Evolutionary conservation across 2,888 invertebrate genomes (phyloP), one percentile per base, ranked within the genome.

Genomic region (Strigamia crassipes): DNA sequence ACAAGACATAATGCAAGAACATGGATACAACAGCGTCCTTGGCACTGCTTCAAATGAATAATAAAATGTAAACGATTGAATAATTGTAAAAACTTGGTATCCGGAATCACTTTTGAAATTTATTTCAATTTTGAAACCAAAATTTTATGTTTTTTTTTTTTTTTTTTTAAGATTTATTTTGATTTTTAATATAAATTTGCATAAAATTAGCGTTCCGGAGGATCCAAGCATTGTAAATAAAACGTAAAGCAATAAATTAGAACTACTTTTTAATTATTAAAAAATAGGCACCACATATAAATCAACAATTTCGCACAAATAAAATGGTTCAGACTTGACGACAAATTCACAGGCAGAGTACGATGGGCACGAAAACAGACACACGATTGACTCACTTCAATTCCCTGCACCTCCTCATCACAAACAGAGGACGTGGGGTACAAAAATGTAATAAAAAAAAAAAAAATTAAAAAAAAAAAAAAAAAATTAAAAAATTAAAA

Each of bases 321-420:
- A 73, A 73, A 73, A 23, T 73, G 73, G 73, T 73, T 73, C 73
- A 73, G 73, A 73, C 73, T 73, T 73, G 73, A 73, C 73, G 73
- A 73, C 73, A 73, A 73, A 73, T 73, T 73, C 73, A 73, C 73
- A 73, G 73, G 73, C 73, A 73, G 73, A 73, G 73, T 73, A 73
- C 73, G 73, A 73, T 73, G 73, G 73, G 73, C 73, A 73, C 73
- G 73, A 73, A 73, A 73, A 73, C 73, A 73, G 73, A 73, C 73
- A 73, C 73, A 73, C 73, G 31, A 73, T 73, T 73, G 73, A 73
- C 13, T 73, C 73, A 73, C 73, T 73, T 73, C 73, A 73, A 31
- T 73, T 73, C 73, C 73, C 73, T 73, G 73, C 73, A 73, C 73
- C 73, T 73, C 73, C 73, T 73, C 73, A 73, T 73, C 73, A 73